A percentile compares a stretch with the other conserved stretches of the same genome.
These are phyloP conservation scores for Leucosticte australis DNA, from an alignment of 2,113 vertebrate species.

Conservation along the genomic window DNA sequence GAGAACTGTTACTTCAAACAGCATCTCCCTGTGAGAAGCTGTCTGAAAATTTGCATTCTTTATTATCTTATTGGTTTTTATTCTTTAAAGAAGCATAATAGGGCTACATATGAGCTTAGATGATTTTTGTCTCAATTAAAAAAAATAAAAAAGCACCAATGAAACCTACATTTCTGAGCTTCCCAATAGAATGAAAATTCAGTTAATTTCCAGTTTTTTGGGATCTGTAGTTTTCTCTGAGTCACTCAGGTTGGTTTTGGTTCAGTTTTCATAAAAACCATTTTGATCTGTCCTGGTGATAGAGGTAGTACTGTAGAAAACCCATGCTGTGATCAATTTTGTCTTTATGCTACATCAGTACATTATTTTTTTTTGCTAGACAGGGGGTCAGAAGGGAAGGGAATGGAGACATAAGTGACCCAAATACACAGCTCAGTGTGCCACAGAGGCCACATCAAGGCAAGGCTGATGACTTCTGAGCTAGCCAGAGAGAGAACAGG, in stretches of 20 bases:
- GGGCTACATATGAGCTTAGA: neutral
- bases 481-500: neutral
- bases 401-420: neutral
- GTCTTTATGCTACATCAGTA: neutral
- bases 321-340: neutral
- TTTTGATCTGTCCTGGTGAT: neutral
- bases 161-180: neutral
- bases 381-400: neutral
- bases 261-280: neutral
- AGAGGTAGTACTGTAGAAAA: neutral
- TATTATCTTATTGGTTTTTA: neutral
- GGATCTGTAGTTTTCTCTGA: neutral
- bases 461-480: neutral
- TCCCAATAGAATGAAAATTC: neutral
- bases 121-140: neutral
- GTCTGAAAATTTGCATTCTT: neutral
- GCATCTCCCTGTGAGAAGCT: neutral
- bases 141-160: neutral
- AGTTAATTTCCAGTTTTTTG: neutral
- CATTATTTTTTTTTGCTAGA: neutral
- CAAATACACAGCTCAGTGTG: neutral
- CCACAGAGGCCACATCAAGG: neutral
- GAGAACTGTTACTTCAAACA: neutral
- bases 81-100: conserved; percentile 3
- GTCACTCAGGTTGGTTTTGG: neutral